Percentiles rank a stretch among this genome's conserved stretches.
These are phyloP conservation scores for Enteromius trimaculatus DNA, from an alignment of 2,797 vertebrate genomes.

Conservation along the genomic window DNA sequence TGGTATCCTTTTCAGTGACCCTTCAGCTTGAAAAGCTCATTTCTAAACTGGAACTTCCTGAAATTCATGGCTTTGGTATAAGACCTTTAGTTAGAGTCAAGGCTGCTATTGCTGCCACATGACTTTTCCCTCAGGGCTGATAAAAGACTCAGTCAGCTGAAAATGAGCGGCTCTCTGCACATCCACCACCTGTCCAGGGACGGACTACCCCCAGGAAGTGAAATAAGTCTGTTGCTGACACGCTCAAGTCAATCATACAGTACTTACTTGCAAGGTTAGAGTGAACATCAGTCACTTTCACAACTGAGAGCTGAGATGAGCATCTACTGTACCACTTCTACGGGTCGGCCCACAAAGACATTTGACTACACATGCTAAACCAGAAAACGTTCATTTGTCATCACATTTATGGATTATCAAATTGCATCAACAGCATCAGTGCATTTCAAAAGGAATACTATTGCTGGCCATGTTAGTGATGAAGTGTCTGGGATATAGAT, in stretches of 20 bases:
- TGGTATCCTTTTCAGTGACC: not conserved
- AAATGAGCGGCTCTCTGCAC: constrained; percentile 35
- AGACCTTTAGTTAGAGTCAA: constrained; percentile 11
- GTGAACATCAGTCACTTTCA: constrained; percentile 28
- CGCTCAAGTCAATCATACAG: constrained; percentile 44
- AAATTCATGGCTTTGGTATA: not conserved
- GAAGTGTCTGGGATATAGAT: constrained; percentile 28
- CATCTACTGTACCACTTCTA: constrained; percentile 13
- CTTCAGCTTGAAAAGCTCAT: not conserved
- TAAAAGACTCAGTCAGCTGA: constrained; percentile 53
- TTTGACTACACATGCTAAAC: not conserved
- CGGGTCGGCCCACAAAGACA: not conserved
- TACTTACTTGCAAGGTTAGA: constrained; percentile 37
- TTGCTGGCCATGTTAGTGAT: constrained; percentile 36
- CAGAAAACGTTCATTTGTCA: constrained; percentile 21
- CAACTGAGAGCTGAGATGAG: constrained; percentile 11
- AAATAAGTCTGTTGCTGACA: constrained; percentile 48
- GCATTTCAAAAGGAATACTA: constrained; percentile 19
- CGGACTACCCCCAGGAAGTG: constrained; percentile 36
- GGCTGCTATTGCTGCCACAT: constrained; percentile 8
- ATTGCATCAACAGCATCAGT: constrained; percentile 19
- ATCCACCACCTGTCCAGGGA: constrained; percentile 39
- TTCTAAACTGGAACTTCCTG: not conserved
- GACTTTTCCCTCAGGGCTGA: constrained; percentile 38
- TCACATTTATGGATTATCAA: constrained; percentile 31